These are phyloP conservation scores for Chelon labrosus DNA, from an alignment of 2,797 vertebrate genomes.

Conservation along the genomic window DNA sequence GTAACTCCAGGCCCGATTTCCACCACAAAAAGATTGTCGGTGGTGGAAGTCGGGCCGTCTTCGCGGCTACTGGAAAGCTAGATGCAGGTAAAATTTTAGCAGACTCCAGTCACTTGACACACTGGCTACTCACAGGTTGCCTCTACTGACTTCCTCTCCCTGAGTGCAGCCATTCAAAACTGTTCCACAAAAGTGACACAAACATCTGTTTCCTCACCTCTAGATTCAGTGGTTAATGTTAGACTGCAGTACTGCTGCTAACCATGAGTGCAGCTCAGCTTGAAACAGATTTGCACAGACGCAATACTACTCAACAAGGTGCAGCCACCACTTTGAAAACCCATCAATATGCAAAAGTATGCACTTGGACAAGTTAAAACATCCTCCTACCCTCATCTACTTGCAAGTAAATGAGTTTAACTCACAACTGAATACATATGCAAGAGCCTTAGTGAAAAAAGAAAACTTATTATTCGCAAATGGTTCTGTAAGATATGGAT, in stretches of 20 bases:
- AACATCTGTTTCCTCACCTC: background rate
- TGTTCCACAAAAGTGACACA: background rate
- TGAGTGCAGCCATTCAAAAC: background rate
- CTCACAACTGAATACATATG: background rate
- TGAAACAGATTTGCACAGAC: slow-evolving; percentile 19
- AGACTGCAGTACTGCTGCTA: background rate
- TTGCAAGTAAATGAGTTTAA: slow-evolving; percentile 13
- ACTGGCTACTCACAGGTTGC: background rate
- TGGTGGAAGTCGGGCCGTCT: no score
- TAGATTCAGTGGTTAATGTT: background rate
- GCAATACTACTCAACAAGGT: background rate
- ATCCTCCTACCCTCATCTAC: slow-evolving; percentile 9
- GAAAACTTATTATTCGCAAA: background rate
- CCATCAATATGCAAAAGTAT: slow-evolving; percentile 13
- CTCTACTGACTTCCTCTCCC: background rate
- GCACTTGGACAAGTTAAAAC: slow-evolving; percentile 14
- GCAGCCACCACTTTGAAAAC: slow-evolving; percentile 2
- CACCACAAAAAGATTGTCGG: no score
- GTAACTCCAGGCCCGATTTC: no score
- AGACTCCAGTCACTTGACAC: background rate
- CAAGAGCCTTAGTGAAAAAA: no score
- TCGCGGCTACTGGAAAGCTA: no score
- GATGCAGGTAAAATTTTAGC: no score
- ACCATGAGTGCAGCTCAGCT: slow-evolving; percentile 3
- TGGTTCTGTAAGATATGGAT: background rate